Percentiles rank a stretch among this genome's conserved stretches.
phyloP scores from a whole-genome alignment of 2,113 vertebrate species.

The Bufo bufo region DNA sequence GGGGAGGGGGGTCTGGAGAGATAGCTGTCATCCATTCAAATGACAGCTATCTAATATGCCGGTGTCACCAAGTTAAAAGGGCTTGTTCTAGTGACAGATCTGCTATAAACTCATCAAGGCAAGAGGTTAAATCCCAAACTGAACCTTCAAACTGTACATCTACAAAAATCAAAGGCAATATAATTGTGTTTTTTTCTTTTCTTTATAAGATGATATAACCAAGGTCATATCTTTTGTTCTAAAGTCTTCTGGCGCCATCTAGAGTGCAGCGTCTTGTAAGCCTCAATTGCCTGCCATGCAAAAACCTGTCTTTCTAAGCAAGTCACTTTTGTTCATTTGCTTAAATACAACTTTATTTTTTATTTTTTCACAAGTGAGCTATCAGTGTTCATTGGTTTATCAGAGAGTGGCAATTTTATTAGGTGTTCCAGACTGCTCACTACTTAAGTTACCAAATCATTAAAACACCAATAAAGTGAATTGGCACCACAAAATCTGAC shows the following conservation, averaged over 20 bases:
- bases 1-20: too few species aligned
- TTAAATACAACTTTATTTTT: neutral
- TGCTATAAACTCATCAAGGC: neutral
- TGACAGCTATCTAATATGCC: too few species aligned
- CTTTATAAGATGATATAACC: neutral
- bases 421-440: slow-evolving; percentile 14
- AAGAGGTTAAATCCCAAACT: neutral
- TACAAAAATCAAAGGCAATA: neutral
- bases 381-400: slow-evolving; percentile 17
- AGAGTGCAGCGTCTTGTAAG: neutral
- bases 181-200: neutral
- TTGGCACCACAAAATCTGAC: slow-evolving; percentile 28
- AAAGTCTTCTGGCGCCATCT: slow-evolving; percentile 22
- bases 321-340: slow-evolving; percentile 26
- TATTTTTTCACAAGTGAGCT: neutral
- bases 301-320: neutral
- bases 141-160: neutral
- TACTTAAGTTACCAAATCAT: slow-evolving; percentile 41
- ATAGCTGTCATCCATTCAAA: too few species aligned
- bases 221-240: neutral
- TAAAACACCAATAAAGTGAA: slow-evolving; percentile 43
- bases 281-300: too few species aligned
- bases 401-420: slow-evolving; percentile 28
- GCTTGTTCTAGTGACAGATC: neutral
- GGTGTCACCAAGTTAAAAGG: too few species aligned